Evolutionary conservation across 64 coral and sea anemone genomes (phyloP).

Genomic region (Cladopsammia gracilis): DNA sequence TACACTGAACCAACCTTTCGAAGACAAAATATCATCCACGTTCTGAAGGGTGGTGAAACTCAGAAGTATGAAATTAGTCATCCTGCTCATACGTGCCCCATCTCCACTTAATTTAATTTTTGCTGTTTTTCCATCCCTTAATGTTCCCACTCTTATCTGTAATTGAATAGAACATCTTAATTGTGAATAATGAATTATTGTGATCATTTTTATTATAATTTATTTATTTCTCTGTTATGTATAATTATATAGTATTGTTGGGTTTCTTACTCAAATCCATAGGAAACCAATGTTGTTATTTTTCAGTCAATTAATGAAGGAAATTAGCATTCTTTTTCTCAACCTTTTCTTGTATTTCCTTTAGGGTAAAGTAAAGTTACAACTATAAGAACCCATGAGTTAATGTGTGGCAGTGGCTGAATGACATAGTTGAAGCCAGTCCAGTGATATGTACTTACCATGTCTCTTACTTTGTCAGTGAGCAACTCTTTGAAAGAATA

Average conservation of each 20-base stretch:
- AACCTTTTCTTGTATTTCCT: too few species aligned
- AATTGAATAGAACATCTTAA: not conserved
- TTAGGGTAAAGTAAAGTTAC: too few species aligned
- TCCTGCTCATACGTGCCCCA: slow-evolving; percentile 53
- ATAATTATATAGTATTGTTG: too few species aligned
- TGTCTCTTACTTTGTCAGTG: not conserved
- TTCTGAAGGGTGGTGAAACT: slow-evolving; percentile 64
- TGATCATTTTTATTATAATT: too few species aligned
- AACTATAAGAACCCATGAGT: too few species aligned
- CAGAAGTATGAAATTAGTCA: slow-evolving; percentile 60
- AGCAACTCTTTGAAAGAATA: slow-evolving; percentile 1
- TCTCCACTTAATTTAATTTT: slow-evolving; percentile 66
- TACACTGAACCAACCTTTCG: slow-evolving; percentile 64
- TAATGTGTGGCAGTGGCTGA: not conserved
- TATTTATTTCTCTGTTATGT: too few species aligned
- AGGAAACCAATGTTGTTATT: too few species aligned
- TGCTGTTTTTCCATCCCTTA: not conserved
- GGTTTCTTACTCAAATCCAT: too few species aligned
- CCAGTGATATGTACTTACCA: not conserved
- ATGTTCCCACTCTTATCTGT: not conserved
- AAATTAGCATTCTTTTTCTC: too few species aligned
- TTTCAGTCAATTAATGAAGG: too few species aligned
- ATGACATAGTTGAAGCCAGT: not conserved
- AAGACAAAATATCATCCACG: slow-evolving; percentile 64
- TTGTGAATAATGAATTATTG: too few species aligned